Evolutionary conservation across 2,113 vertebrate species (phyloP).

Genomic region (Melanostigma gelatinosum): DNA sequence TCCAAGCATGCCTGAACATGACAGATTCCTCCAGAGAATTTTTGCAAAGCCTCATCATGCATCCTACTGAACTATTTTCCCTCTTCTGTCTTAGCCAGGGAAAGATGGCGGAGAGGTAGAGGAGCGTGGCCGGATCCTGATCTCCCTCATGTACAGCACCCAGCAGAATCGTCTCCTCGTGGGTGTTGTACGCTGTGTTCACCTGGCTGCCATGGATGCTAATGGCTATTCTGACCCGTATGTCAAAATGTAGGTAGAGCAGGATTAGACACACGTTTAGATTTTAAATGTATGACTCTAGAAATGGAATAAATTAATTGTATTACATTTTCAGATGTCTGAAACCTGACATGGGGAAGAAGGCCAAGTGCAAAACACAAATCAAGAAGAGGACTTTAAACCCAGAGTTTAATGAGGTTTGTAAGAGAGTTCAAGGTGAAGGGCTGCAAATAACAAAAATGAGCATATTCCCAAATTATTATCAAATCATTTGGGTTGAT

Average conservation of each 20-base stretch:
- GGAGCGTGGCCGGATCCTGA: constrained; percentile 94
- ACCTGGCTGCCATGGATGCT: constrained; percentile 96
- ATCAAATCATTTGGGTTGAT: background rate
- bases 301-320: background rate
- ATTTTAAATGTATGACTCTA: background rate
- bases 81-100: constrained; percentile 73
- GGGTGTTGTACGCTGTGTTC: constrained; percentile 94
- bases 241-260: constrained; percentile 92
- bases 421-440: constrained; percentile 16
- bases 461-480: background rate
- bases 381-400: constrained; percentile 99
- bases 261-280: background rate
- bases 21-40: constrained; percentile 43
- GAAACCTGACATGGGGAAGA: constrained; percentile 99
- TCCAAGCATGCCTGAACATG: constrained; percentile 53
- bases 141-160: constrained; percentile 95
- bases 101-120: constrained; percentile 89
- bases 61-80: background rate
- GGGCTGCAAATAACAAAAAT: background rate
- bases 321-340: constrained; percentile 84
- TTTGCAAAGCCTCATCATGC: constrained; percentile 6
- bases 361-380: constrained; percentile 97
- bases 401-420: constrained; percentile 97
- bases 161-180: constrained; percentile 92
- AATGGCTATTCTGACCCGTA: constrained; percentile 98